Percentiles rank a stretch among this genome's conserved stretches.
Evolutionary conservation across 2,888 invertebrate species (phyloP).

Genomic region (Heliconius charithonia): DNA sequence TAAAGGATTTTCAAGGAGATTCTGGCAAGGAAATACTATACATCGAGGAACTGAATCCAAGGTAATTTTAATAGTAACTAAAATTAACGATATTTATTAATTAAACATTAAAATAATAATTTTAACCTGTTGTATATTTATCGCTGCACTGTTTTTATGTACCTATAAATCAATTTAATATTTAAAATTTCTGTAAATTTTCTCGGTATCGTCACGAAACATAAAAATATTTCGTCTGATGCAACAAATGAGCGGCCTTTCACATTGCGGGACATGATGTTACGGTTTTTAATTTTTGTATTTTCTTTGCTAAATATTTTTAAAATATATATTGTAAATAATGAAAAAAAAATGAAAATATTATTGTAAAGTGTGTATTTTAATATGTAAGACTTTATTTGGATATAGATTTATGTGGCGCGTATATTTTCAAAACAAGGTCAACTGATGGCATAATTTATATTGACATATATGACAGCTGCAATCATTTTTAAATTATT

Average conservation of each 20-base stretch:
- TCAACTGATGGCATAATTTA: slow-evolving; percentile 2
- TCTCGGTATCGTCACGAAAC: neutral
- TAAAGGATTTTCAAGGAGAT: slow-evolving; percentile 91
- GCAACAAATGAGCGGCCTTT: slow-evolving; percentile 51
- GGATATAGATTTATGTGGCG: neutral
- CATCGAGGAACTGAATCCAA: slow-evolving; percentile 90
- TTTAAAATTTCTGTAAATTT: neutral
- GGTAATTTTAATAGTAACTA: slow-evolving; percentile 72
- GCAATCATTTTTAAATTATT: neutral
- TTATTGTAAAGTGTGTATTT: neutral
- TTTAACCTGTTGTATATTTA: neutral
- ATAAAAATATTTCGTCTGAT: slow-evolving; percentile 37
- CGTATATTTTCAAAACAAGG: slow-evolving; percentile 8
- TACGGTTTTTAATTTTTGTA: slow-evolving; percentile 1
- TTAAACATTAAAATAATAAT: neutral
- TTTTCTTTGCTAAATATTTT: neutral
- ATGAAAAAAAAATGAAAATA: neutral
- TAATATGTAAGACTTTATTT: neutral
- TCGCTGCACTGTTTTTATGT: neutral
- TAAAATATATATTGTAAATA: neutral
- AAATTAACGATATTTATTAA: neutral
- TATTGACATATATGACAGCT: neutral
- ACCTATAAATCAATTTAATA: neutral
- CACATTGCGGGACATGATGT: slow-evolving; percentile 41
- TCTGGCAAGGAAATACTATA: slow-evolving; percentile 96